Base-by-base conservation (phyloP, 2,888 invertebrate genomes). In the Apoda limacodes region DNA sequence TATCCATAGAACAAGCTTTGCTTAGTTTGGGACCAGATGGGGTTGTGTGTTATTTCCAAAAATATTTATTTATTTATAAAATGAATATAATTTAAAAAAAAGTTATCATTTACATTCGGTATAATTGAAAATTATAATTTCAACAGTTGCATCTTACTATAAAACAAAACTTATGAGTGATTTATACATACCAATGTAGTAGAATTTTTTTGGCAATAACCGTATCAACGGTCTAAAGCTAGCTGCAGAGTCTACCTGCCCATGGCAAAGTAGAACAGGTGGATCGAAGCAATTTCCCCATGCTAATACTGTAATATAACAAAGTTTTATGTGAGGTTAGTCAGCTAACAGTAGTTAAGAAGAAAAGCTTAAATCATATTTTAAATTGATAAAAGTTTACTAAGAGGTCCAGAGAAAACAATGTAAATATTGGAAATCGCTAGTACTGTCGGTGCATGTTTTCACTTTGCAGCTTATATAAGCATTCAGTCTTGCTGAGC, bases 221-320 rank as follows among this genome's bases (percentile, higher is more conserved):
- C 74, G 75, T 9, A 85, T 70, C 2, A 88, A 50, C 0, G 75
- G 66, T 32, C 86, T 75, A 54, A 85, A 87, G 23, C 82, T 71
- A 2, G 83, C 84, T 0, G 84, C 83, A 5, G 85, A 85, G 52
- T 88, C 87, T 43, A 80, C 60, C 34, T 67, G 52, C 0, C 88
- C 88, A 44, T 87, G 88, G 12, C 85, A 62, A 3, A 83, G 69
- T 12, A 88, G 52, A 5, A 86, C 75, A 0, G 84, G 82, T 2
- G 82, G 76, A 25, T 82, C 61, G 12, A 56, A 51, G 45, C 74
- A 68, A 35, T 82, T 60, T 1, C 87, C 87, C 86, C 86, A 88
- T 36, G 83, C 75, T 55, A 85, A 74, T 10, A 82, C 87, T 86
- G 56, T 5, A 68, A 65, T 17, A 6, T 17, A 17, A n/a, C n/a